Evolutionary conservation across 2,113 vertebrate species (phyloP).

Genomic region (Orycteropus afer): DNA sequence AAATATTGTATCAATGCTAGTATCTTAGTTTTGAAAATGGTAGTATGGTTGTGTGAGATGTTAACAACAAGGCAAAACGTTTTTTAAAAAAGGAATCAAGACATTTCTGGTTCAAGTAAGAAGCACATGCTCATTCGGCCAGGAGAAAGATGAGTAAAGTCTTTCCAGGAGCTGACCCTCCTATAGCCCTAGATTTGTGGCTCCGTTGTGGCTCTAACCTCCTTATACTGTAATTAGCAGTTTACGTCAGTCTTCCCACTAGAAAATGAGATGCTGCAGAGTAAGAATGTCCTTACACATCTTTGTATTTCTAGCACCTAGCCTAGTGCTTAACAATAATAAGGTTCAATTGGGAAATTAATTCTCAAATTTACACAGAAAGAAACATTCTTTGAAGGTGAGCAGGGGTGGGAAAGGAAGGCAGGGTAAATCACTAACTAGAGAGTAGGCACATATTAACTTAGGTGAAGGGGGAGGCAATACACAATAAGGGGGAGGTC

Average conservation of each 20-base stretch:
- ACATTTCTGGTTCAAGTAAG: background rate
- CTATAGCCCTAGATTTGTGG: background rate
- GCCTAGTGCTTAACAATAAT: background rate
- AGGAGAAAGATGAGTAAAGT: background rate
- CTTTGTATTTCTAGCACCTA: background rate
- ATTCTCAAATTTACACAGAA: background rate
- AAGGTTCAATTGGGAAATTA: background rate
- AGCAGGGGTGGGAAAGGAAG: too few species aligned
- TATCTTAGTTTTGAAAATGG: background rate
- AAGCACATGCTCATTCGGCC: background rate
- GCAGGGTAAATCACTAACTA: too few species aligned
- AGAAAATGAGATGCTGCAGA: background rate
- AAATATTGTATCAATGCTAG: background rate
- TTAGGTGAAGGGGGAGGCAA: too few species aligned
- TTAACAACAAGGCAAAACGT: background rate
- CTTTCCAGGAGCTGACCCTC: background rate
- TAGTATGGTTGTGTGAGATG: background rate
- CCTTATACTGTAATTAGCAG: background rate
- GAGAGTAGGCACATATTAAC: too few species aligned
- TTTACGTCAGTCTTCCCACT: background rate
- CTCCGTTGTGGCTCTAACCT: background rate
- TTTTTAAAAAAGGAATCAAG: background rate
- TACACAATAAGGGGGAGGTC: too few species aligned
- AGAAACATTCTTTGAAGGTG: too few species aligned
- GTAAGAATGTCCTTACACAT: background rate